phyloP scores from a whole-genome alignment of 2,797 vertebrate species.

The Periophthalmus magnuspinnatus region DNA sequence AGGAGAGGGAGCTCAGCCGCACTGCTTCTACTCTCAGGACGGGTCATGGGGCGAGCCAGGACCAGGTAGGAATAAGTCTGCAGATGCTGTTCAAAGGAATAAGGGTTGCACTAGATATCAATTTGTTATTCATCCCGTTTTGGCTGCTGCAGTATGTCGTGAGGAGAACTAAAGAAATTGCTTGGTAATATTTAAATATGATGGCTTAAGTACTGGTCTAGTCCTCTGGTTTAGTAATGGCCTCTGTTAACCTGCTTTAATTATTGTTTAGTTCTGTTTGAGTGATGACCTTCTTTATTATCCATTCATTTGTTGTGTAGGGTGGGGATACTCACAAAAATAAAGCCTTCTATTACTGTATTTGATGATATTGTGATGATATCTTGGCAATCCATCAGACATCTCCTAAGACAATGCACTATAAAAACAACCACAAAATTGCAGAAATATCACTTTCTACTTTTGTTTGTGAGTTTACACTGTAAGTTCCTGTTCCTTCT shows the following conservation, averaged over 20 bases:
- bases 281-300: not conserved
- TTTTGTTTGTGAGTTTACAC: not conserved
- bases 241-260: not conserved
- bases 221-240: not conserved
- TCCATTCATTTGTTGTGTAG: too few species aligned
- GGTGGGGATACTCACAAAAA: too few species aligned
- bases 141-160: not conserved
- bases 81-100: not conserved
- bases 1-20: constrained; percentile 63
- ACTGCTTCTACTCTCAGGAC: constrained; percentile 62
- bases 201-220: too few species aligned
- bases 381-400: too few species aligned
- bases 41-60: constrained; percentile 54
- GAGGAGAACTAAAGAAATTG: too few species aligned
- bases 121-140: not conserved
- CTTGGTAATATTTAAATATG: too few species aligned
- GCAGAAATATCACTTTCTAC: not conserved
- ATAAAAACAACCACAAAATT: not conserved
- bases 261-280: not conserved
- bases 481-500: not conserved
- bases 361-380: too few species aligned
- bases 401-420: too few species aligned
- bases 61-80: constrained; percentile 70
- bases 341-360: too few species aligned
- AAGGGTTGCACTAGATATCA: not conserved